These are phyloP conservation scores for Lepeophtheirus nordmannii DNA, from an alignment of 2,888 invertebrate genomes.

Conservation along the genomic window DNA sequence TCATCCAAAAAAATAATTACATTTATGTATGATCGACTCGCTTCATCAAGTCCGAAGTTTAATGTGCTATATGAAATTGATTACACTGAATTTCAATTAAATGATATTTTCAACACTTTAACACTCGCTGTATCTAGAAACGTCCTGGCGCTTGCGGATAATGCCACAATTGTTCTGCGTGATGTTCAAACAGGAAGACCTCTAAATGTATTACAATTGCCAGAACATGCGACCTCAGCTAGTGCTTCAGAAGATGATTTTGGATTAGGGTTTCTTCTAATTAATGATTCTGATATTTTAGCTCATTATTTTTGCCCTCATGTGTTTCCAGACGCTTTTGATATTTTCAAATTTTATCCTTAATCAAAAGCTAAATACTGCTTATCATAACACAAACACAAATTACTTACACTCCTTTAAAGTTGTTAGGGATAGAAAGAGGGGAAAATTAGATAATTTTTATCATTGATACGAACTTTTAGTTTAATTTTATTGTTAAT, in stretches of 20 bases:
- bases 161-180: background rate
- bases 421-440: no score
- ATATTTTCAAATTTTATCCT: constrained; percentile 1
- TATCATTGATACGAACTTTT: no score
- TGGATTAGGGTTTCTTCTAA: background rate
- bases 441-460: no score
- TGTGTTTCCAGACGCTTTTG: constrained; percentile 1
- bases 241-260: background rate
- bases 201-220: background rate
- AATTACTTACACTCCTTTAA: background rate
- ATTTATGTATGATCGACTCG: background rate
- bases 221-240: background rate
- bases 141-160: background rate
- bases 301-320: constrained; percentile 3
- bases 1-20: background rate
- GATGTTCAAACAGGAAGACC: background rate
- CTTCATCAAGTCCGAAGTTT: background rate
- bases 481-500: no score
- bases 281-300: background rate
- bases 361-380: background rate
- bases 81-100: background rate
- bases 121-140: background rate
- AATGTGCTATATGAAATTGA: background rate
- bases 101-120: background rate
- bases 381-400: background rate